Conservation (phyloP, 2,113 vertebrate species). For the Oncorhynchus tshawytscha region DNA sequence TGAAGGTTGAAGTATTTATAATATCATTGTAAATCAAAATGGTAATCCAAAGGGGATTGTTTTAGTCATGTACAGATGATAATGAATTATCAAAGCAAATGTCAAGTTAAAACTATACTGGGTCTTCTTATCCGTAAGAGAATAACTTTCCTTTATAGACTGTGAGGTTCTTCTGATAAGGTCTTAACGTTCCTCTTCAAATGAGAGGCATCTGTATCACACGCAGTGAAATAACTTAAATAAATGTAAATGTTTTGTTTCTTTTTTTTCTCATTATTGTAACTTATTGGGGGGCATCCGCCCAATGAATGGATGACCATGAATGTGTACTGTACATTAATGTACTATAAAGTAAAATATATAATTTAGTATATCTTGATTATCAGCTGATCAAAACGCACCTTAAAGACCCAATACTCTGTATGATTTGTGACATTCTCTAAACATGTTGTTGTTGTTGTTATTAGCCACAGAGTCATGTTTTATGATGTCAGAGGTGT, state of each 20-base stretch:
- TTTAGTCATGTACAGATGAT: conserved; percentile 25
- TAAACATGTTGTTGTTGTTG: conserved; percentile 25
- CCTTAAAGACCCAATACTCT: conserved; percentile 39
- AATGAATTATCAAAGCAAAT: conserved; percentile 10
- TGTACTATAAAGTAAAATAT: conserved; percentile 48
- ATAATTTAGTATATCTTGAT: conserved; percentile 40
- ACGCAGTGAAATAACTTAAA: conserved; percentile 39
- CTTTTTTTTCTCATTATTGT: neutral
- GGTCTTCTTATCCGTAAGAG: conserved; percentile 42
- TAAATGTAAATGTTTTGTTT: conserved; percentile 14
- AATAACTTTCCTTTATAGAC: conserved; percentile 39
- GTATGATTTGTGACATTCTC: conserved; percentile 39
- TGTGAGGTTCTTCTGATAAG: conserved; percentile 41
- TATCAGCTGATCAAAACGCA: conserved; percentile 36
- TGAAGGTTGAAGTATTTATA: conserved; percentile 20
- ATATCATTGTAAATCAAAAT: conserved; percentile 22
- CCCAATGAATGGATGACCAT: conserved; percentile 1
- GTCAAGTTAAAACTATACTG: conserved; percentile 24
- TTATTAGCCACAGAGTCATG: conserved; percentile 16
- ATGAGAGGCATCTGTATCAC: conserved; percentile 38
- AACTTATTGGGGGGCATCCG: neutral
- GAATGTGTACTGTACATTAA: conserved; percentile 64
- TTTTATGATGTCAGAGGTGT: neutral
- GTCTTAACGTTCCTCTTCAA: neutral
- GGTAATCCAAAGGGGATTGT: conserved; percentile 54